Evolutionary conservation across 1,140 invertebrate genomes (phyloP), one percentile per base, ranked within the genome.

Genomic region (Micrasema longulum): DNA sequence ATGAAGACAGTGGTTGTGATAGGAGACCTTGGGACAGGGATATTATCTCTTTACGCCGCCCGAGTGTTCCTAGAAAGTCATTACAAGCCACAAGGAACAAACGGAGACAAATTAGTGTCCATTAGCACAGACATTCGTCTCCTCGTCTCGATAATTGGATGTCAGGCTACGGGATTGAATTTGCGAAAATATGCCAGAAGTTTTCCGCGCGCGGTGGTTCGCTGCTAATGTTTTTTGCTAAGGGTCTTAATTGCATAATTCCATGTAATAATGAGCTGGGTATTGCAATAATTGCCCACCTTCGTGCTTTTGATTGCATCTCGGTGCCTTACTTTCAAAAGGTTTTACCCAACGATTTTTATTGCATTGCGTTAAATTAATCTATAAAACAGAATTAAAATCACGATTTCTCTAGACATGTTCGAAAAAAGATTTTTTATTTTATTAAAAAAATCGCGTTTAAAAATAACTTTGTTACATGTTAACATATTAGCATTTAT

Each of bases 71-170:
- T 50, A 72, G 73, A 72, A 75, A 22, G 60, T 63, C 55, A 75
- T 75, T 74, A 74, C 52, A 45, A 26, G 53, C 38, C n/a, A 53
- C 65, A 65, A 65, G 55, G 35, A 66, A 72, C 73, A 75, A 72
- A 75, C 71, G 65, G 50, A 31, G 73, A 75, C 73, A 75, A 75
- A 75, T 75, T 71, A 75, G 71, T 68, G 73, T 65, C 73, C 69
- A 74, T 74, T 71, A 65, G 45, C 43, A 65, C 23, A 48, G 35
- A 26, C 26, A 47, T 50, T 65, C 41, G 16, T n/a, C n/a, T n/a
- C n/a, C n/a, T n/a, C n/a, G n/a, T n/a, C 47, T 63, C 52, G 69
- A 71, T 74, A 74, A 74, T 74, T 74, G 64, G 53, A 31, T 53
- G 38, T 26, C 43, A 55, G 64, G 68, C 66, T 73, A 71, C 68